Base-by-base conservation (phyloP, 1,140 invertebrate species). In the Platorchestia sp. region DNA sequence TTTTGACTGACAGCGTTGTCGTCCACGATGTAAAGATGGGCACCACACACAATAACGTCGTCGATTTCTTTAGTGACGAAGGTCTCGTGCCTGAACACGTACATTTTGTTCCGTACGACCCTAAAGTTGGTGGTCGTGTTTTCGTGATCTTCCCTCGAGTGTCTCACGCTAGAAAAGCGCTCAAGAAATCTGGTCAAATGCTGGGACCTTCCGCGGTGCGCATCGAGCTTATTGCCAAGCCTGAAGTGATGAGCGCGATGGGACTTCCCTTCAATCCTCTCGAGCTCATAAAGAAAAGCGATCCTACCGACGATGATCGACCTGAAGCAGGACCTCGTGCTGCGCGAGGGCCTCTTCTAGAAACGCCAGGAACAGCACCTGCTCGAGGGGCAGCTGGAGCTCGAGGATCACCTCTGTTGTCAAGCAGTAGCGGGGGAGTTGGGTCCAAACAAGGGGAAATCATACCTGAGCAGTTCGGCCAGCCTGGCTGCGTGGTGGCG, bases 401-500 rank as follows among this genome's bases (percentile, higher is more conserved):
- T 14, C 53, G 87, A n/a, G 89, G 95, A 22, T 93, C 91, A 40
- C 91, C 91, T 0, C 40, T n/a, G 16, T 3, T 40, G 6, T 47
- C 91, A 42, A 45, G 19, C 47, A 47, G 40, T 40, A 93, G 43
- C 44, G 40, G 36, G 40, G 36, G 36, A n/a, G 53, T 51, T 41
- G 51, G 93, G 42, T 89, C 96, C 93, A 97, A 97, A 45, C 97
- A 47, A 43, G 95, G 93, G 27, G 95, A 93, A 41, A 87, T 89
- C 40, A 93, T 93, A 44, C 95, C 97, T 41, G 97, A 98, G 43
- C 98, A 98, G 59, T 98, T 98, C 96, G 98, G 98, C 5, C 98
- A 98, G 86, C 98, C 98, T 1, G 98, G 98, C 19, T 99, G 98
- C 97, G 98, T 99, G 0, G 97, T 99, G 0, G 98, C 98, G 0